A percentile compares a stretch with the other conserved stretches of the same genome.
Conservation (phyloP, 1,140 invertebrate species). For the Zaprionus nigranus region DNA sequence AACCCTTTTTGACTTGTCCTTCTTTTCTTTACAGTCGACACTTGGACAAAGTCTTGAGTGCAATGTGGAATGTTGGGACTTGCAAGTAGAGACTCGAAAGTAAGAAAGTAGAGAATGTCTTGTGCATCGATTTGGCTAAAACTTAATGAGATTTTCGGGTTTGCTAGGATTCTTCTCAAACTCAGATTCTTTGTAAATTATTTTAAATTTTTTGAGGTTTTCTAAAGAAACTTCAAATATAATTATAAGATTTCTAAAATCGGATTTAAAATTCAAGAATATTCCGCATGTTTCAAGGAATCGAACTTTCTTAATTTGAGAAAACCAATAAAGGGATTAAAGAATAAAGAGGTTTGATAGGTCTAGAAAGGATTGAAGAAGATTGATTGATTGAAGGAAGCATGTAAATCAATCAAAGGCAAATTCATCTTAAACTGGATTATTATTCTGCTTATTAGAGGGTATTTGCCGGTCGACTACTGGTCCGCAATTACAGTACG, state of each 20-base stretch:
- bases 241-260: too few species aligned
- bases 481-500: not conserved
- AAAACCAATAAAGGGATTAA: not conserved
- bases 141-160: not conserved
- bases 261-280: too few species aligned
- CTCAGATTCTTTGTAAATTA: not conserved
- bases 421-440: too few species aligned
- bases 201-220: not conserved
- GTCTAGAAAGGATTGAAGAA: too few species aligned
- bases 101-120: not conserved
- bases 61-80: not conserved
- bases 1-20: not conserved
- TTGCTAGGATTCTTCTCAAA: not conserved
- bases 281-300: too few species aligned
- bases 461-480: not conserved
- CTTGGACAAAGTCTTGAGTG: conserved; percentile 3
- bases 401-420: too few species aligned
- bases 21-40: not conserved
- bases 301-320: not conserved
- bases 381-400: too few species aligned
- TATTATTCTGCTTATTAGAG: not conserved
- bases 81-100: not conserved
- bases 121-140: not conserved
- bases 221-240: too few species aligned
- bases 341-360: not conserved